Evolutionary conservation across 2,888 invertebrate species (phyloP).

Genomic region (Unio pictorum): DNA sequence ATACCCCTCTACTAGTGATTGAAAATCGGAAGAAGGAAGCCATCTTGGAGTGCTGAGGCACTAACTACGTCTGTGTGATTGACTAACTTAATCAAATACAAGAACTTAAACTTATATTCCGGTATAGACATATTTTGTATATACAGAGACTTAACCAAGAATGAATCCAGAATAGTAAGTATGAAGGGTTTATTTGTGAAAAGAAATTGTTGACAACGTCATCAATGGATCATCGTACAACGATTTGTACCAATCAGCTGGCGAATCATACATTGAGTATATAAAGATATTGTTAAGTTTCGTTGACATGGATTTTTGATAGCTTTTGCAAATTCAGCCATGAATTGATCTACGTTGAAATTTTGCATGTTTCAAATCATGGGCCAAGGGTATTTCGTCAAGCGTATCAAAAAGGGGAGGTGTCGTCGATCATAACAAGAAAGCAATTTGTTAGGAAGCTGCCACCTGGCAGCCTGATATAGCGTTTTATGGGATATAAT

Average conservation of each 20-base stretch:
- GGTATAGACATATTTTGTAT: neutral
- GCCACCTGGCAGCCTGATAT: too few relatives aligned
- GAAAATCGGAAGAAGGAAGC: conserved; percentile 62
- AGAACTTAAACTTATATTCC: neutral
- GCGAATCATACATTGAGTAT: neutral
- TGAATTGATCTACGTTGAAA: too few relatives aligned
- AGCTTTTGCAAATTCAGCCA: too few relatives aligned
- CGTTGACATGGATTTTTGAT: too few relatives aligned
- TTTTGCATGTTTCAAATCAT: too few relatives aligned
- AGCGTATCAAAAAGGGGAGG: too few relatives aligned
- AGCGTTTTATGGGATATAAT: too few relatives aligned
- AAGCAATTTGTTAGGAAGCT: too few relatives aligned
- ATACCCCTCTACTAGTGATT: conserved; percentile 53
- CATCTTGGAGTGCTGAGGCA: conserved; percentile 52
- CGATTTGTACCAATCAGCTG: conserved; percentile 7
- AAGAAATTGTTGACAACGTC: conserved; percentile 19
- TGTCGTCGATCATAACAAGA: too few relatives aligned
- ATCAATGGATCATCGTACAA: conserved; percentile 29
- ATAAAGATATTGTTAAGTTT: too few relatives aligned
- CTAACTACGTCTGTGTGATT: conserved; percentile 12
- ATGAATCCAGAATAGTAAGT: conserved; percentile 46
- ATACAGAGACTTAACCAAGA: conserved; percentile 11
- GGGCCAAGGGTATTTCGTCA: too few relatives aligned
- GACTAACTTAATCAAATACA: neutral
- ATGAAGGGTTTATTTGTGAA: conserved; percentile 1